Percentiles rank a stretch among this genome's conserved stretches.
Evolutionary conservation across 2,113 vertebrate species (phyloP).

Genomic region (Anhinga anhinga): DNA sequence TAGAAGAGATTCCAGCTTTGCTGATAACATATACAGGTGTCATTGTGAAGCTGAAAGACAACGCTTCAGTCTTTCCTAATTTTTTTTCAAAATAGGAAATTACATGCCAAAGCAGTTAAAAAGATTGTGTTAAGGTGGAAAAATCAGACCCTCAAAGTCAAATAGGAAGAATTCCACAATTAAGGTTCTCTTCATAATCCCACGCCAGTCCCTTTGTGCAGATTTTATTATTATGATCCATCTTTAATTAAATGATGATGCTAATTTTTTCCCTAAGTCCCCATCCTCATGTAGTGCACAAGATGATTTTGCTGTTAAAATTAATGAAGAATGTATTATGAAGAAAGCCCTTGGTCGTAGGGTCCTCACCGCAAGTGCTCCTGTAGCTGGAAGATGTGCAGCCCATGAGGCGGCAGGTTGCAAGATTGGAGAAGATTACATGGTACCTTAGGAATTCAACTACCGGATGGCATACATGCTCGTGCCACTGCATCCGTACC

Average conservation of each 20-base stretch:
- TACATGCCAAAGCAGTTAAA: neutral
- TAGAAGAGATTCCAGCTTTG: neutral
- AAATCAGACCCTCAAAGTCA: neutral
- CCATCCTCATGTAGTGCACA: constrained; percentile 28
- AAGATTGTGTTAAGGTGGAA: neutral
- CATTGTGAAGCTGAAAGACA: neutral
- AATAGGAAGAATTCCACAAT: neutral
- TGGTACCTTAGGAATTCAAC: neutral
- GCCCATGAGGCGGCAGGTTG: neutral
- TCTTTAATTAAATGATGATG: constrained; percentile 58
- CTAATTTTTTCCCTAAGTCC: constrained; percentile 39
- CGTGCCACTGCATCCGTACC: neutral
- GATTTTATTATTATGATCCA: constrained; percentile 23
- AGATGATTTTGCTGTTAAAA: neutral
- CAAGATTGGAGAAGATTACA: neutral
- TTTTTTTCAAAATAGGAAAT: neutral
- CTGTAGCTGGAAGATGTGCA: neutral
- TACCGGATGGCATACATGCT: neutral
- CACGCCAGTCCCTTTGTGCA: neutral
- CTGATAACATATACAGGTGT: neutral
- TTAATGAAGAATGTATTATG: constrained; percentile 22
- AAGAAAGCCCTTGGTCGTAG: neutral
- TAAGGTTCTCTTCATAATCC: neutral
- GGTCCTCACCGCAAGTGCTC: neutral
- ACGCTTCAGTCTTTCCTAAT: neutral